phyloP scores from a whole-genome alignment of 2,888 invertebrate species.

The Conus canariensis region DNA sequence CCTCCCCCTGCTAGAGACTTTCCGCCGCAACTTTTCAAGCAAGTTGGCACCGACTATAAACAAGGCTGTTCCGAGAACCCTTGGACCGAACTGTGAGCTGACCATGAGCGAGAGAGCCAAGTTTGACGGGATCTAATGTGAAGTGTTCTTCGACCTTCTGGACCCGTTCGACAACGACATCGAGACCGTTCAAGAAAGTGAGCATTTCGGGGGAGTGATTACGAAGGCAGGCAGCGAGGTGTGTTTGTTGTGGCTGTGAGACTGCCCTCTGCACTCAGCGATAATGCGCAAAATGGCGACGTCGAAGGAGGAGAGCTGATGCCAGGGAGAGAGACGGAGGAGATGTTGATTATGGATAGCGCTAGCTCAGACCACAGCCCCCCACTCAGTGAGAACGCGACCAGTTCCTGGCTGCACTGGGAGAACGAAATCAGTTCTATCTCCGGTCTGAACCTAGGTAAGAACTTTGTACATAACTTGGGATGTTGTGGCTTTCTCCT shows the following conservation, averaged over 20 bases:
- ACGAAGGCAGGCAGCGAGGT: background rate
- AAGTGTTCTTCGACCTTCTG: background rate
- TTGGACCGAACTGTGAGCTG: constrained; percentile 3
- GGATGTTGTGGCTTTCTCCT: background rate
- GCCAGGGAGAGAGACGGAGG: constrained; percentile 21
- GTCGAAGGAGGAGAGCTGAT: constrained; percentile 24
- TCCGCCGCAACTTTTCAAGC: background rate
- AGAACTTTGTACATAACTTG: constrained; percentile 27
- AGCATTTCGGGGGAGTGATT: too few species aligned
- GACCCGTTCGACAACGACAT: too few species aligned
- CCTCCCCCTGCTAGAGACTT: background rate
- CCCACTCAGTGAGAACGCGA: constrained; percentile 64
- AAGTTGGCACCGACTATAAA: constrained; percentile 31
- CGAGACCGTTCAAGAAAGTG: too few species aligned
- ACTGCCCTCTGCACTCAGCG: constrained; percentile 29
- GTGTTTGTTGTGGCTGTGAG: constrained; percentile 40
- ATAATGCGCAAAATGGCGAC: constrained; percentile 47
- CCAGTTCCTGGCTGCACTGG: constrained; percentile 65
- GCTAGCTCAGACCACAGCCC: constrained; percentile 66
- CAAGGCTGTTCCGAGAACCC: constrained; percentile 14
- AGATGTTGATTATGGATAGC: constrained; percentile 52
- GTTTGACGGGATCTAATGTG: background rate
- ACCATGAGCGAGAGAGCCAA: background rate
- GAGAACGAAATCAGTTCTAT: constrained; percentile 64
- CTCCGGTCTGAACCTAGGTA: constrained; percentile 59